A percentile compares a stretch with the other conserved stretches of the same genome.
Conservation (phyloP, 2,888 invertebrate genomes). For the Melanophora roralis region DNA sequence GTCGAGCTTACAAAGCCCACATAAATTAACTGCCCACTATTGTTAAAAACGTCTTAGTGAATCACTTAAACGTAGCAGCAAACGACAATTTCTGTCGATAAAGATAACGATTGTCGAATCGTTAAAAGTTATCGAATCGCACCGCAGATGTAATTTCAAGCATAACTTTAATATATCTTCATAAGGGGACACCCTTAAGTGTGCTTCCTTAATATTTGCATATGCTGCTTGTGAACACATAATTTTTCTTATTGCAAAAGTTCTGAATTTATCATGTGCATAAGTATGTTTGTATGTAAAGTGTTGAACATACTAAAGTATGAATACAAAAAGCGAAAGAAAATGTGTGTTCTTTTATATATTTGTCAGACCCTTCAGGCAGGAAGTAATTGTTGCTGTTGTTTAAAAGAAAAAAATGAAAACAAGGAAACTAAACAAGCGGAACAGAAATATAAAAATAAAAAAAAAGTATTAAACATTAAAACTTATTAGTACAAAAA, state of each 20-base stretch:
- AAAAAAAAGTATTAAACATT: neutral
- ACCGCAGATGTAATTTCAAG: too few species aligned
- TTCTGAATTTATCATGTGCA: constrained; percentile 13
- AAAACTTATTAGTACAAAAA: too few species aligned
- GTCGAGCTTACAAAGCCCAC: too few species aligned
- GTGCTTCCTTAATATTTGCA: neutral
- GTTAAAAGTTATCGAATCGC: too few species aligned
- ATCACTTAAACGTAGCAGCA: too few species aligned
- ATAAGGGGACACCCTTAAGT: neutral
- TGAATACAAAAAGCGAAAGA: neutral
- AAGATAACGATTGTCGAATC: too few species aligned
- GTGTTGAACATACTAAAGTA: neutral
- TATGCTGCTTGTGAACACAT: neutral
- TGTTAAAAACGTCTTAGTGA: too few species aligned
- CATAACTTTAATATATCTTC: neutral
- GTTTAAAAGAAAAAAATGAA: neutral
- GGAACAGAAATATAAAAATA: neutral
- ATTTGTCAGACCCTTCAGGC: constrained; percentile 12
- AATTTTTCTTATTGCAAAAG: constrained; percentile 7
- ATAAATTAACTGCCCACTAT: too few species aligned
- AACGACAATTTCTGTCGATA: too few species aligned
- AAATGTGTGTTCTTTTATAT: neutral
- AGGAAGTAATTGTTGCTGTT: constrained; percentile 15
- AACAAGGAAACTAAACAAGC: too few species aligned
- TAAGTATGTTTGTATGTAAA: neutral